phyloP scores from a whole-genome alignment of 2,113 vertebrate species.

The Struthio camelus region DNA sequence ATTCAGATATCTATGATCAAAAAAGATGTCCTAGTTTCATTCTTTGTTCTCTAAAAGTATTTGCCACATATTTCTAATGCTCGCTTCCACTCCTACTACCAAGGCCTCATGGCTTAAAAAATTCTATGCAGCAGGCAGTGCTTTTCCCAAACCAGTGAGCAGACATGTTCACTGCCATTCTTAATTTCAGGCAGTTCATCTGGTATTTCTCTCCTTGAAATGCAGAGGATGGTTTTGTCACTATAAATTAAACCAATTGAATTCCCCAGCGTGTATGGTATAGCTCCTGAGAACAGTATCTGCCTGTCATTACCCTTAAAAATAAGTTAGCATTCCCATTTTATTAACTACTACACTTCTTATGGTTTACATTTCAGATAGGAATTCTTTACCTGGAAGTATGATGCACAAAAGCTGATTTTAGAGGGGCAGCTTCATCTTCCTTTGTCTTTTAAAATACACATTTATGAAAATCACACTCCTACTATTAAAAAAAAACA shows the following conservation, averaged over 20 bases:
- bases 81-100: background rate
- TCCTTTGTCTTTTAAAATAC: background rate
- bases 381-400: background rate
- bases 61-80: background rate
- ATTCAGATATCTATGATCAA: background rate
- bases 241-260: constrained; percentile 24
- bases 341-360: background rate
- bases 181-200: constrained; percentile 28
- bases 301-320: background rate
- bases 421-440: background rate
- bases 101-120: background rate
- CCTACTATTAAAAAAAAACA: background rate
- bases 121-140: background rate
- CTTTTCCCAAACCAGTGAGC: background rate
- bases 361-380: background rate
- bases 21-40: background rate
- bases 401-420: background rate
- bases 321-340: background rate
- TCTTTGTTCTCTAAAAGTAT: background rate
- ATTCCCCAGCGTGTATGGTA: background rate
- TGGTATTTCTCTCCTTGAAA: constrained; percentile 36
- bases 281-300: background rate
- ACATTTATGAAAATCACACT: background rate
- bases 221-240: background rate
- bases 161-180: background rate